phyloP scores from a whole-genome alignment of 2,888 invertebrate genomes.

The Perizoma flavofasciatum region DNA sequence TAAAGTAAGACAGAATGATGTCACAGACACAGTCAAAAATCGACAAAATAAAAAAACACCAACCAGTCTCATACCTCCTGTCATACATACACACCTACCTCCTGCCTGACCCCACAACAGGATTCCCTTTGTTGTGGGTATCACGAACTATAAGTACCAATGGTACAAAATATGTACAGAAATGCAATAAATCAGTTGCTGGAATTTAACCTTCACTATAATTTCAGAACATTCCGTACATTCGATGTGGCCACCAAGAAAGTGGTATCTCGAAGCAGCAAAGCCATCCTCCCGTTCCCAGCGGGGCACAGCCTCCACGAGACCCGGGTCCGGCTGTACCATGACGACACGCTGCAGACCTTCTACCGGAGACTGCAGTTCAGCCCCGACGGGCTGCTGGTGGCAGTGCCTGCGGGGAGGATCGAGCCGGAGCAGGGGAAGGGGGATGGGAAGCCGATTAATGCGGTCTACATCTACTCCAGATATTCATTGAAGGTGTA shows the following conservation, averaged over 20 bases:
- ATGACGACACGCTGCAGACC: constrained; percentile 96
- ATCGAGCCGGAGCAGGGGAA: constrained; percentile 87
- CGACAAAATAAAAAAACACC: no score
- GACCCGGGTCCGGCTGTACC: constrained; percentile 88
- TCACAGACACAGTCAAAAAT: no score
- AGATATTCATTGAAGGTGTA: constrained; percentile 85
- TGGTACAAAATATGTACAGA: no score
- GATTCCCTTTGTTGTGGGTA: no score
- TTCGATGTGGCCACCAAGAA: constrained; percentile 87
- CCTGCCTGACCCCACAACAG: no score
- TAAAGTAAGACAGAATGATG: no score
- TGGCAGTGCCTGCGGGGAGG: constrained; percentile 96
- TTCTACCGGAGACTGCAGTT: constrained; percentile 96
- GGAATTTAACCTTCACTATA: no score
- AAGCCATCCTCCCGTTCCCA: constrained; percentile 84
- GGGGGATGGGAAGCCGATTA: constrained; percentile 81
- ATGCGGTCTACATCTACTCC: constrained; percentile 84
- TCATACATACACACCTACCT: no score
- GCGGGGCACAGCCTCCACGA: constrained; percentile 84
- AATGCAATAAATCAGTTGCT: no score
- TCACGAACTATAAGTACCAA: no score
- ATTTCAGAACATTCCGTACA: constrained; percentile 86
- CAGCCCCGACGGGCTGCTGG: constrained; percentile 94
- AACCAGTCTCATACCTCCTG: no score
- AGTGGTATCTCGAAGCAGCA: constrained; percentile 86